Evolutionary conservation across 92 coral and sea anemone genomes (phyloP).

Genomic region (Hydrozoanthus gracilis): DNA sequence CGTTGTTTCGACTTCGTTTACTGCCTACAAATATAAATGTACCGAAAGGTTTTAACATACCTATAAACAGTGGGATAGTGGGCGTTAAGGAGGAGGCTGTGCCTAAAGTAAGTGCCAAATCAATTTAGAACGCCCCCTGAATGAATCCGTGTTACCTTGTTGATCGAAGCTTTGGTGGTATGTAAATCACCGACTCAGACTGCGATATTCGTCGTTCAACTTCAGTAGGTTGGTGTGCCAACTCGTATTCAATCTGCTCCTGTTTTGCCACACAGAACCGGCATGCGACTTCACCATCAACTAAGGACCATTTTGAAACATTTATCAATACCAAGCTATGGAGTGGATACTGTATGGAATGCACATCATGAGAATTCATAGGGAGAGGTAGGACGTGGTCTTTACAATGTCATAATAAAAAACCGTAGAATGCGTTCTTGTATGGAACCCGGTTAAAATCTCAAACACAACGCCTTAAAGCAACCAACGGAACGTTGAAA

Average conservation of each 20-base stretch:
- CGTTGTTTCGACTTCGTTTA: too few species aligned
- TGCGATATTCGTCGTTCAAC: constrained; percentile 81
- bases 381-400: too few species aligned
- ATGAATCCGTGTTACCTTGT: constrained; percentile 28
- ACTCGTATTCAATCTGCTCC: constrained; percentile 78
- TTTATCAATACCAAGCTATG: too few species aligned
- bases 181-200: constrained; percentile 85
- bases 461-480: too few species aligned
- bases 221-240: constrained; percentile 87
- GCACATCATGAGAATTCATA: background rate
- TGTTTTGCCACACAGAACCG: constrained; percentile 80
- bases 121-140: background rate
- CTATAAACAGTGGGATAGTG: too few species aligned
- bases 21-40: too few species aligned
- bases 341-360: background rate
- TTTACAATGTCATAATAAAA: too few species aligned
- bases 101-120: background rate
- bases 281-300: constrained; percentile 79
- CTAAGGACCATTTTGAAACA: constrained; percentile 50
- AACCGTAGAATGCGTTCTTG: too few species aligned
- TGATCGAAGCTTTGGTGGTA: constrained; percentile 46
- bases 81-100: background rate
- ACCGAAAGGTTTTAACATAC: too few species aligned
- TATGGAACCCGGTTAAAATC: too few species aligned
- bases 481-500: too few species aligned